Evolutionary conservation across 2,797 vertebrate genomes (phyloP).

Genomic region (Gila robusta): DNA sequence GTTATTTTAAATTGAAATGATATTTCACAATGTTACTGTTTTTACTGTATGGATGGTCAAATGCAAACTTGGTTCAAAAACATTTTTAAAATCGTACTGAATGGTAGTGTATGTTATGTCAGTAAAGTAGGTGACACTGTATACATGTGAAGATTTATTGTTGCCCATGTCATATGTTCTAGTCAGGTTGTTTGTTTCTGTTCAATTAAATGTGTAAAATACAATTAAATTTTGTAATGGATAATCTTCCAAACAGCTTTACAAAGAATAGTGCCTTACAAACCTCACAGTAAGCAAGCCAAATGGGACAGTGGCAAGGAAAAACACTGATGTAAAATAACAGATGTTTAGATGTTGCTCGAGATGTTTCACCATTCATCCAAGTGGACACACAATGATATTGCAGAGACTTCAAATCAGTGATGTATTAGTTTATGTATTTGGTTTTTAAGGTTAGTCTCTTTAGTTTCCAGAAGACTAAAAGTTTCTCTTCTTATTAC

Average conservation of each 20-base stretch:
- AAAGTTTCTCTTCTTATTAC: slow-evolving; percentile 68
- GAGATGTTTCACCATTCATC: neutral
- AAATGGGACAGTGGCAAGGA: neutral
- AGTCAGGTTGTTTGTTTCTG: neutral
- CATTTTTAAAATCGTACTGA: neutral
- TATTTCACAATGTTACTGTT: neutral
- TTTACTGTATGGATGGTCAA: neutral
- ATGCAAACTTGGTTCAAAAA: neutral
- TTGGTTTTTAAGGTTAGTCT: slow-evolving; percentile 46
- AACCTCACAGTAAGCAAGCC: neutral
- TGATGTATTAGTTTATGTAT: neutral
- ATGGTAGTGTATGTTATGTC: neutral
- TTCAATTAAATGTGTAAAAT: too few relatives aligned
- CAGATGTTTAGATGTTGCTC: slow-evolving; percentile 9
- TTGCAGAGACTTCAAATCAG: neutral
- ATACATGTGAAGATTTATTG: neutral
- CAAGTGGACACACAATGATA: neutral
- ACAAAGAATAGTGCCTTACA: neutral
- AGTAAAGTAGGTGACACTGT: neutral
- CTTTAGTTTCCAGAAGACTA: slow-evolving; percentile 67
- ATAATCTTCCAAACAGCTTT: neutral
- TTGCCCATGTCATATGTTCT: neutral
- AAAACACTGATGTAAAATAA: neutral
- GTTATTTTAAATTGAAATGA: too few relatives aligned
- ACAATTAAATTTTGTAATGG: neutral